These are phyloP conservation scores for Zelostemma sp. DNA, from an alignment of 1,140 invertebrate species.

Conservation along the genomic window DNA sequence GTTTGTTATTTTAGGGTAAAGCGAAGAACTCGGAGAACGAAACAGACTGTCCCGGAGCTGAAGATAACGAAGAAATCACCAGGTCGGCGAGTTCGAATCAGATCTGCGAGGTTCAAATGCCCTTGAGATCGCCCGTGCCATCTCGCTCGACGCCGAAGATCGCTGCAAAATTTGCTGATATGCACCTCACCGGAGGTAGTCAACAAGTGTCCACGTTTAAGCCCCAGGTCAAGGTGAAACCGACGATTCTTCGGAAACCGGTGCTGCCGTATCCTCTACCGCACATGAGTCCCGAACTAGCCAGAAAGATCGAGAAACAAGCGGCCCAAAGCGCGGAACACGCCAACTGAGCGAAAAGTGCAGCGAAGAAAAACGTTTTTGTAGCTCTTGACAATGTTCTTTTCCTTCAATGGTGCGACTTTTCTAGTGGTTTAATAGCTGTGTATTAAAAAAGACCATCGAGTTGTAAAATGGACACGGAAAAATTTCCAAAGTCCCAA, in stretches of 20 bases:
- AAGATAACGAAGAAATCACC: conserved; percentile 54
- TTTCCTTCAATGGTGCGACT: too few relatives aligned
- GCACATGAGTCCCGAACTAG: conserved; percentile 64
- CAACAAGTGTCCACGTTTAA: conserved; percentile 73
- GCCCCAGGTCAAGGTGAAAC: conserved; percentile 80
- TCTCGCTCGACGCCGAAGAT: conserved; percentile 73
- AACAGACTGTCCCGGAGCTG: too few relatives aligned
- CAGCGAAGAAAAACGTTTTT: too few relatives aligned
- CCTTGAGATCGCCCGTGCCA: conserved; percentile 68
- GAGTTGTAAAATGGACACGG: too few relatives aligned
- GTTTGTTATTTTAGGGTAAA: too few relatives aligned
- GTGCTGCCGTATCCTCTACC: conserved; percentile 69
- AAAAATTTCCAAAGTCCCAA: too few relatives aligned
- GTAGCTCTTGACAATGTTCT: too few relatives aligned
- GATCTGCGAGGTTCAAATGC: conserved; percentile 48
- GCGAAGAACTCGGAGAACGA: too few relatives aligned
- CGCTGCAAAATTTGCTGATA: conserved; percentile 73
- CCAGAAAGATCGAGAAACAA: conserved; percentile 67
- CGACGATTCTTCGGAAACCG: conserved; percentile 80
- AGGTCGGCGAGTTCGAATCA: conserved; percentile 63
- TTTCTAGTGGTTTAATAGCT: too few relatives aligned
- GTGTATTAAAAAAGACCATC: too few relatives aligned
- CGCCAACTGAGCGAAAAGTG: conserved; percentile 55
- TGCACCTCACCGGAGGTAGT: conserved; percentile 72
- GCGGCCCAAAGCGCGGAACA: conserved; percentile 63